Base-by-base conservation (phyloP, 1,140 invertebrate genomes). In the Protaetia brevitarsis region DNA sequence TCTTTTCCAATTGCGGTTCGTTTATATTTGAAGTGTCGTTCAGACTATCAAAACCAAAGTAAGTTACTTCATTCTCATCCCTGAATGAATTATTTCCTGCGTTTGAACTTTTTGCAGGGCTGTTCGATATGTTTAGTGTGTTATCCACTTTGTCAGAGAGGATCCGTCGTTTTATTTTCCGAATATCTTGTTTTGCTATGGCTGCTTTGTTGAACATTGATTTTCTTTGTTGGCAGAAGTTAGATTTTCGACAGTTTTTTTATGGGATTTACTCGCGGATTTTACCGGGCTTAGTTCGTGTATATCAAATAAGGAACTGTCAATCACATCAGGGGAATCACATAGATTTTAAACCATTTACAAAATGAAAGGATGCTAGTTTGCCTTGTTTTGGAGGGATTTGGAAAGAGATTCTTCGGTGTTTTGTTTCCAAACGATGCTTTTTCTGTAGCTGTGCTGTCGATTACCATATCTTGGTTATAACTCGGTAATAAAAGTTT, bases 21-120 rank as follows among this genome's bases (percentile, higher is more conserved):
- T 19, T 19, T 4, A 11, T 31, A 29, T 59, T 28, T 13, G 10
- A 28, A 21, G 29, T 13, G 3, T n/a, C 8, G n/a, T n/a, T n/a
- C n/a, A n/a, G n/a, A n/a, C n/a, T n/a, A 13, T 64, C 27, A 64
- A 64, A 64, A 56, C 63, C 63, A 64, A 64, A 64, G 3, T 34
- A 64, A 31, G 3, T 64, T 2, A 31, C 21, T 63, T 16, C 6
- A 11, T 26, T 61, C 21, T 61, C 26, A 4, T 59, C n/a, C n/a
- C n/a, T n/a, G n/a, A n/a, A n/a, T n/a, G n/a, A n/a, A n/a, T n/a
- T n/a, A n/a, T n/a, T n/a, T n/a, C n/a, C n/a, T n/a, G n/a, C 57
- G 16, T 29, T 19, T 27, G 57, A 28, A 59, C 30, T 59, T 59
- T 51, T 51, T 4, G 2, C 19, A 51, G 19, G 41, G 26, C 19